Percentiles rank a stretch among this genome's conserved stretches.
Evolutionary conservation across 2,797 vertebrate genomes (phyloP).

Genomic region (Dermochelys coriacea): DNA sequence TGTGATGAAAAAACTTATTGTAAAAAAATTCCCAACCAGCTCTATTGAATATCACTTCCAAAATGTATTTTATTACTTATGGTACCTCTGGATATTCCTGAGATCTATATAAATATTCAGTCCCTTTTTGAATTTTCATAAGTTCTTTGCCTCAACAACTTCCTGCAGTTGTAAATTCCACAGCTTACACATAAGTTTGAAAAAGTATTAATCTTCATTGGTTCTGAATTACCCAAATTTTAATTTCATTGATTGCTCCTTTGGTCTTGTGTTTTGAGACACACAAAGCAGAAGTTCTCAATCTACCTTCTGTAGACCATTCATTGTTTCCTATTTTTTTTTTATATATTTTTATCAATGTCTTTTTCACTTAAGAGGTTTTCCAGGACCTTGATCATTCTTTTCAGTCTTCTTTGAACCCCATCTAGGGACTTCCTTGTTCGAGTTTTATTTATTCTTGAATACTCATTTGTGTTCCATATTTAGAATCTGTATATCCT

Average conservation of each 20-base stretch:
- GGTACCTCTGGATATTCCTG: neutral
- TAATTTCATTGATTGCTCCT: neutral
- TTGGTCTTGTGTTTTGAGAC: neutral
- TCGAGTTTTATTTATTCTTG: neutral
- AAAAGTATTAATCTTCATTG: neutral
- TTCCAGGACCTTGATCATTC: neutral
- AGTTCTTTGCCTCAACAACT: neutral
- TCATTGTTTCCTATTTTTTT: neutral
- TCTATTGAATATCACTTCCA: neutral
- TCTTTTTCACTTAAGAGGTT: neutral
- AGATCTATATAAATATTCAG: neutral
- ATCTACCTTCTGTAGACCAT: accelerated
- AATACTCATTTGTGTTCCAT: accelerated
- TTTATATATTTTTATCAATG: neutral
- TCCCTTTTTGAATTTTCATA: neutral
- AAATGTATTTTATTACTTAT: neutral
- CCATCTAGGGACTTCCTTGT: neutral
- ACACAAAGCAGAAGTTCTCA: neutral
- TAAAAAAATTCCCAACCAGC: neutral
- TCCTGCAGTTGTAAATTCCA: neutral
- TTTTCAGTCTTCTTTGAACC: neutral
- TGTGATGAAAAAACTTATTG: neutral
- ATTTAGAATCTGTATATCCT: neutral
- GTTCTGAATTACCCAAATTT: neutral
- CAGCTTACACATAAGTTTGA: neutral